phyloP scores from a whole-genome alignment of 2,888 invertebrate genomes.

The Pandemis corylana region DNA sequence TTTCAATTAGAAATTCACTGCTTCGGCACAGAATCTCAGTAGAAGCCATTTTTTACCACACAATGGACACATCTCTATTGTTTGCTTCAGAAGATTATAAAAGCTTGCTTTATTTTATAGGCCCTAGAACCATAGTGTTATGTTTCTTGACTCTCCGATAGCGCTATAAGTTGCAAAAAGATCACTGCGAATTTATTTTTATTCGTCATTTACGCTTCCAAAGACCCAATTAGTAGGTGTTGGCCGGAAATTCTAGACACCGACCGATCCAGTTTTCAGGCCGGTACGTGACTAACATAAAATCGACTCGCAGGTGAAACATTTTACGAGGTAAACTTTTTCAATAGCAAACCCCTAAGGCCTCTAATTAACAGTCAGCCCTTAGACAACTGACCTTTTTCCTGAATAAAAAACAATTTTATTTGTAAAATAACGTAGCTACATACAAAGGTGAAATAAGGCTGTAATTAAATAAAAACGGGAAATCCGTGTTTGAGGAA shows the following conservation, averaged over 20 bases:
- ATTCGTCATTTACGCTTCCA: slow-evolving; percentile 1
- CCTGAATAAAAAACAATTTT: slow-evolving; percentile 27
- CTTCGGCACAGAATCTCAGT: not conserved
- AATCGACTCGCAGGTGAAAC: slow-evolving; percentile 20
- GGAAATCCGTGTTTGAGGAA: slow-evolving; percentile 24
- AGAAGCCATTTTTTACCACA: not conserved
- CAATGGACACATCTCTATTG: not conserved
- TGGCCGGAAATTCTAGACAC: not conserved
- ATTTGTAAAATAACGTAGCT: slow-evolving; percentile 4
- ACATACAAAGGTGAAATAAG: slow-evolving; percentile 3
- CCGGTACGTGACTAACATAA: slow-evolving; percentile 19
- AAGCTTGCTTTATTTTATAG: not conserved
- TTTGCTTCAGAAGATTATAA: not conserved
- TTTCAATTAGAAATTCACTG: no score
- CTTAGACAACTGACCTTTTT: slow-evolving; percentile 21
- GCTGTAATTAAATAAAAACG: slow-evolving; percentile 23
- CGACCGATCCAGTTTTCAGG: slow-evolving; percentile 12
- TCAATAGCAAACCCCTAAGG: slow-evolving; percentile 20
- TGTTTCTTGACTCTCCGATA: not conserved
- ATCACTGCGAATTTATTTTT: not conserved
- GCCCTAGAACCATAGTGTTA: not conserved
- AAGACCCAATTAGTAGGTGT: not conserved
- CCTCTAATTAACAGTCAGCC: slow-evolving; percentile 28
- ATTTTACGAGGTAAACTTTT: slow-evolving; percentile 19
- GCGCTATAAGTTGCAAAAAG: not conserved